phyloP scores from a whole-genome alignment of 2,113 vertebrate species.

The Muntiacus muntjak region DNA sequence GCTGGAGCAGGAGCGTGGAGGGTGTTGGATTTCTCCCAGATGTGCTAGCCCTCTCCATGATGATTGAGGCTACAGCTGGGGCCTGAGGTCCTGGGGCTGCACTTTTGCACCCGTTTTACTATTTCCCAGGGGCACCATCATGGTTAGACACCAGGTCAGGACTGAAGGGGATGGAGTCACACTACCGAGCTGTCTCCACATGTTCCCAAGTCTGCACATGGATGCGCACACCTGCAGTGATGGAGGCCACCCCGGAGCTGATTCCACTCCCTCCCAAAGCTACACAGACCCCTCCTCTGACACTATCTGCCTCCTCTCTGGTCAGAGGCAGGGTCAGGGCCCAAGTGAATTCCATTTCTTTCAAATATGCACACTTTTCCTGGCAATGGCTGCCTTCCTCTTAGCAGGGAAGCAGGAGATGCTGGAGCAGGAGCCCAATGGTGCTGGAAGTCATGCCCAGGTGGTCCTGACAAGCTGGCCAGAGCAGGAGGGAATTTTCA shows the following conservation, averaged over 20 bases:
- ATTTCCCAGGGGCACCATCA: background rate
- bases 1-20: background rate
- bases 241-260: background rate
- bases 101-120: background rate
- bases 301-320: background rate
- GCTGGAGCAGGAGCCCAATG: background rate
- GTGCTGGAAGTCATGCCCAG: background rate
- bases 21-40: background rate
- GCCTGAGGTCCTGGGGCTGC: background rate
- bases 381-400: background rate
- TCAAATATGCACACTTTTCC: background rate
- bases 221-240: background rate
- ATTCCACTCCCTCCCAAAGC: background rate
- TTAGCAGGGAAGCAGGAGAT: background rate
- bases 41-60: background rate
- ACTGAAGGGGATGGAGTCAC: background rate
- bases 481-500: background rate
- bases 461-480: background rate
- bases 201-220: background rate
- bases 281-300: background rate
- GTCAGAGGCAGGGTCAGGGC: background rate
- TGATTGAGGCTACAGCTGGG: background rate
- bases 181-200: background rate
- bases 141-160: background rate
- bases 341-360: background rate